These are phyloP conservation scores for Isoperla grammatica DNA, from an alignment of 2,888 invertebrate species.

Conservation along the genomic window DNA sequence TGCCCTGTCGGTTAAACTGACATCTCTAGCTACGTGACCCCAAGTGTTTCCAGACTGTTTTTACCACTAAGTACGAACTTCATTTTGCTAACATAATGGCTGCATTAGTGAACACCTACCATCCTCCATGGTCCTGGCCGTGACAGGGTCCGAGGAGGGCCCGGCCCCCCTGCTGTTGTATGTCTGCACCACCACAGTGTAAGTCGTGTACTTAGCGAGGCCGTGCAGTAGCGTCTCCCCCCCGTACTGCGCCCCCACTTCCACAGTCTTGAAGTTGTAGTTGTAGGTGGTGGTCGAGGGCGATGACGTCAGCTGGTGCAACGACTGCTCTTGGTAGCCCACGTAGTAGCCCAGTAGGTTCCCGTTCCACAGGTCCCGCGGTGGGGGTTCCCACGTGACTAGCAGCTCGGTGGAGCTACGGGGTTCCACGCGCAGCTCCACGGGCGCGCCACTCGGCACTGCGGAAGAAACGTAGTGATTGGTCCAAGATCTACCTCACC, in stretches of 20 bases:
- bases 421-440: slow-evolving; percentile 75
- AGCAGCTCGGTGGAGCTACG: slow-evolving; percentile 79
- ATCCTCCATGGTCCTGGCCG: slow-evolving; percentile 77
- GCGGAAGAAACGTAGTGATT: too few relatives aligned
- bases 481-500: too few relatives aligned
- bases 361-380: slow-evolving; percentile 81
- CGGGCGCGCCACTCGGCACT: slow-evolving; percentile 70
- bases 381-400: slow-evolving; percentile 83
- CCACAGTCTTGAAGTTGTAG: slow-evolving; percentile 71
- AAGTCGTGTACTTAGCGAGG: slow-evolving; percentile 71
- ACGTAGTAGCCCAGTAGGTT: slow-evolving; percentile 83
- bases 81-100: not conserved
- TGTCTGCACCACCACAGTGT: slow-evolving; percentile 78
- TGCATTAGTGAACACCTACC: slow-evolving; percentile 47
- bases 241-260: slow-evolving; percentile 60
- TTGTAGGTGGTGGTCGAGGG: slow-evolving; percentile 25
- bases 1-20: too few relatives aligned
- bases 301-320: not conserved
- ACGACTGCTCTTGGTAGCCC: slow-evolving; percentile 66
- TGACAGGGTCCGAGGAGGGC: slow-evolving; percentile 73
- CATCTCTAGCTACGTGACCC: too few relatives aligned
- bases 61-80: not conserved
- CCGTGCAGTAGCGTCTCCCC: slow-evolving; percentile 63
- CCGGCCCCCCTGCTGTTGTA: slow-evolving; percentile 84
- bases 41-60: too few relatives aligned